Percentiles rank a stretch among this genome's conserved stretches.
Evolutionary conservation across 2,797 vertebrate genomes (phyloP).

Genomic region (Labeo calbasu): DNA sequence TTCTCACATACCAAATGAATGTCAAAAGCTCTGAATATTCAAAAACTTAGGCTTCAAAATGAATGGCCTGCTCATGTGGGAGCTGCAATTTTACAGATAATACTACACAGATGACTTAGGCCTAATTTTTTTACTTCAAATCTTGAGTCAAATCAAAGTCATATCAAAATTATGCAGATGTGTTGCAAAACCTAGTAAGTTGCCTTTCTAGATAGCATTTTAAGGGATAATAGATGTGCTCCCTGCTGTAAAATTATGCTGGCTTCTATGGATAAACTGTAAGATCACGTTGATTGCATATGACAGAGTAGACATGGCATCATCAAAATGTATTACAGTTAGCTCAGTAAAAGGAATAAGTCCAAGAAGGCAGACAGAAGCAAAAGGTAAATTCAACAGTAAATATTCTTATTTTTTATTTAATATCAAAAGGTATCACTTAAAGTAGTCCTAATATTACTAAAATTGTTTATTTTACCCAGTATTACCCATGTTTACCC

Average conservation of each 20-base stretch:
- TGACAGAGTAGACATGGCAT: neutral
- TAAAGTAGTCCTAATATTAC: neutral
- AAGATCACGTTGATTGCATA: neutral
- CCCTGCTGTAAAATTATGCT: neutral
- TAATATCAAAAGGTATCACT: neutral
- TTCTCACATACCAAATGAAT: slow-evolving; percentile 42
- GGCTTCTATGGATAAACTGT: neutral
- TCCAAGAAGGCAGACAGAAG: neutral
- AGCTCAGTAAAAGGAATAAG: neutral
- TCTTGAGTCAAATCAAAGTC: neutral
- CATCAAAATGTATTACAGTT: neutral
- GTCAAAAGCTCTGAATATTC: slow-evolving; percentile 44
- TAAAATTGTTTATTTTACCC: neutral
- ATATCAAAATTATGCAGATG: neutral
- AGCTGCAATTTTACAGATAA: slow-evolving; percentile 48
- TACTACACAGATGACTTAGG: slow-evolving; percentile 26
- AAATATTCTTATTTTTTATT: neutral
- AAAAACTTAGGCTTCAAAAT: slow-evolving; percentile 23
- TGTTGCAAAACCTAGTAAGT: neutral
- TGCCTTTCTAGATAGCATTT: neutral
- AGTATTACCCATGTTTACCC: neutral
- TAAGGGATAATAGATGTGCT: neutral
- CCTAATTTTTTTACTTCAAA: neutral
- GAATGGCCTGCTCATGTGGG: slow-evolving; percentile 44
- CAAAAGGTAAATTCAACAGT: neutral